Conservation (phyloP, 2,888 invertebrate species). For the Adineta ricciae region DNA sequence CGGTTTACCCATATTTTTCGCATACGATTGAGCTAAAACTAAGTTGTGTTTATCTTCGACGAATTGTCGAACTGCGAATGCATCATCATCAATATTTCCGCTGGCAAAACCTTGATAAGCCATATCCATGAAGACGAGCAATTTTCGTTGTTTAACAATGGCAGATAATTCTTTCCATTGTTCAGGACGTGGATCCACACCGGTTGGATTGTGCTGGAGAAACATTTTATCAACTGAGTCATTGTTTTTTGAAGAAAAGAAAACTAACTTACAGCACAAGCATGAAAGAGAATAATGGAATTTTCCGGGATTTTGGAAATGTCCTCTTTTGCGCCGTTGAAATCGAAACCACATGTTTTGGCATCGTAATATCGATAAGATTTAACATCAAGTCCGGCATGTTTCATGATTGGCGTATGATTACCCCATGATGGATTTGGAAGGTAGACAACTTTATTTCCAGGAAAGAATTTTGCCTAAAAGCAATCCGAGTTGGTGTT, state of each 20-base stretch:
- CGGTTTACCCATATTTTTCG: conserved; percentile 79
- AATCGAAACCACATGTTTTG: conserved; percentile 82
- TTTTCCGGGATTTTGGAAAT: conserved; percentile 84
- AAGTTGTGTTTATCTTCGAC: conserved; percentile 76
- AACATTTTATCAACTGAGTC: neutral
- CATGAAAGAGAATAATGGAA: conserved; percentile 79
- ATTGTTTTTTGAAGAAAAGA: neutral
- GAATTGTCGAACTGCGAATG: conserved; percentile 75
- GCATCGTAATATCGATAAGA: conserved; percentile 86
- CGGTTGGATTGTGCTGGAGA: conserved; percentile 84
- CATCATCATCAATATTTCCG: conserved; percentile 73
- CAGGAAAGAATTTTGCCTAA: conserved; percentile 50
- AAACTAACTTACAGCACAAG: conserved; percentile 61
- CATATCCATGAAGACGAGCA: conserved; percentile 92
- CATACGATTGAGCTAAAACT: conserved; percentile 80
- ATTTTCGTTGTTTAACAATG: conserved; percentile 63
- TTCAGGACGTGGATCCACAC: conserved; percentile 55
- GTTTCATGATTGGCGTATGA: conserved; percentile 78
- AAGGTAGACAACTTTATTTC: conserved; percentile 69
- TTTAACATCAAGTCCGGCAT: conserved; percentile 71
- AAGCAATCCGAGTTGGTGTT: conserved; percentile 32
- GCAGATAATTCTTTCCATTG: conserved; percentile 80
- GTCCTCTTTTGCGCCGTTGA: conserved; percentile 75
- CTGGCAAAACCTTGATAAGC: conserved; percentile 68
- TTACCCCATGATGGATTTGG: conserved; percentile 96